Conservation (phyloP, 2,797 vertebrate species). For the Brotula barbata region DNA sequence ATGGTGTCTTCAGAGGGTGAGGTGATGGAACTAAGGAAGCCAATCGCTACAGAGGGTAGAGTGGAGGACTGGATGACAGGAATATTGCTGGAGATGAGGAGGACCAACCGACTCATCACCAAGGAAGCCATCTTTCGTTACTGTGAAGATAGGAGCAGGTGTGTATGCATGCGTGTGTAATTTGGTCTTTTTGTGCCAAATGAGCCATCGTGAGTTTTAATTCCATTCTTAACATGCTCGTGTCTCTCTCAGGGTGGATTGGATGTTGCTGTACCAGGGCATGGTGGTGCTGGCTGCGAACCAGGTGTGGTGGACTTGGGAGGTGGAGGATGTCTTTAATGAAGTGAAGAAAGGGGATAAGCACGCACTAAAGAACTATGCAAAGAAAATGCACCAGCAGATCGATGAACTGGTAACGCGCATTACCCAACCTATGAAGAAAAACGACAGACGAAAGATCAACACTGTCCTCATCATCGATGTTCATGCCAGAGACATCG, state of each 20-base stretch:
- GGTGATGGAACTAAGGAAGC: constrained; percentile 86
- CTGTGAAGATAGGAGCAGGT: constrained; percentile 88
- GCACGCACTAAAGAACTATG: constrained; percentile 86
- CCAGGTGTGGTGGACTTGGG: constrained; percentile 99
- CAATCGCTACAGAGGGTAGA: constrained; percentile 83
- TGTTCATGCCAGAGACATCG: constrained; percentile 94
- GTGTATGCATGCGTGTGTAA: constrained; percentile 29
- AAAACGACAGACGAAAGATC: constrained; percentile 90
- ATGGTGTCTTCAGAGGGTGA: constrained; percentile 95
- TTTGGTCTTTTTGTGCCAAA: not conserved
- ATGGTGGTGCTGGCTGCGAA: constrained; percentile 94
- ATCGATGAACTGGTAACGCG: constrained; percentile 90
- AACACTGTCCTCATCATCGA: constrained; percentile 97
- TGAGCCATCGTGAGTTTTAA: not conserved
- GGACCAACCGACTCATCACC: constrained; percentile 89
- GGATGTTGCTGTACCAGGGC: constrained; percentile 95
- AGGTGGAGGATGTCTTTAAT: constrained; percentile 92
- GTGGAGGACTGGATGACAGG: constrained; percentile 97
- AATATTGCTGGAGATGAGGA: constrained; percentile 89
- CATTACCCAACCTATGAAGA: constrained; percentile 84
- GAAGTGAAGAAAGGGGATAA: constrained; percentile 87
- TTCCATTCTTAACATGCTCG: not conserved
- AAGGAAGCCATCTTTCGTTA: constrained; percentile 95
- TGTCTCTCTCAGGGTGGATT: constrained; percentile 85
- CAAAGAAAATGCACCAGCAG: constrained; percentile 89